Evolutionary conservation across 2,113 vertebrate genomes (phyloP), one percentile per base, ranked within the genome.

Genomic region (Sceloporus undulatus): DNA sequence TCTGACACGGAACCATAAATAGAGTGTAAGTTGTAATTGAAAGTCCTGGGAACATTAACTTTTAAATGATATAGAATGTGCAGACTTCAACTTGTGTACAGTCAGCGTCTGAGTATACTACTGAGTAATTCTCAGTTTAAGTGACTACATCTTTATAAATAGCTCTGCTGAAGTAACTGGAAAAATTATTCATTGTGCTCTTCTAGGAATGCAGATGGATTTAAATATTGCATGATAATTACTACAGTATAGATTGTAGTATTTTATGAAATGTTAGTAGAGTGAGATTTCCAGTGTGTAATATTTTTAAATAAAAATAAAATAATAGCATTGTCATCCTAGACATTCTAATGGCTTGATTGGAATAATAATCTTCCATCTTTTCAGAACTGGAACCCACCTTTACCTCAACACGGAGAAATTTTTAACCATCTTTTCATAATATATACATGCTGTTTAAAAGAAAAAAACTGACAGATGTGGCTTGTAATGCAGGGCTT

Each of bases 91-190:
- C 34, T 52, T 68, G 59, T 29, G 34, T 78, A 68, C 85, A 77
- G 80, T 54, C 56, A 82, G 62, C 18, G 73, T 88, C 80, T 78
- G 62, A 65, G 71, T 38, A 82, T 65, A 65, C 40, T n/a, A 42
- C 70, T 87, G 86, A 87, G 54, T 87, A 75, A 87, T 82, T 52
- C 86, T 21, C 29, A 34, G 3, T 40, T 65, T 66, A 78, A 77
- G 68, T 68, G 73, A 25, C 62, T 9, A 54, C 42, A 56, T 25
- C 66, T 76, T 83, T 78, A 88, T 88, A 71, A 88, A 77, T 40
- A 83, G 74, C 68, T 23, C 73, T 74, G 40, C 62, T 78, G 42
- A 77, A 88, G n/a, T 68, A 62, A 83, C 40, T 79, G 16, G 66
- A 86, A 4, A 48, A 80, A 59, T 71, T 82, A 88, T 88, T 83